Conservation (phyloP, 2,888 invertebrate species). For the Chymomyza caudatula region DNA sequence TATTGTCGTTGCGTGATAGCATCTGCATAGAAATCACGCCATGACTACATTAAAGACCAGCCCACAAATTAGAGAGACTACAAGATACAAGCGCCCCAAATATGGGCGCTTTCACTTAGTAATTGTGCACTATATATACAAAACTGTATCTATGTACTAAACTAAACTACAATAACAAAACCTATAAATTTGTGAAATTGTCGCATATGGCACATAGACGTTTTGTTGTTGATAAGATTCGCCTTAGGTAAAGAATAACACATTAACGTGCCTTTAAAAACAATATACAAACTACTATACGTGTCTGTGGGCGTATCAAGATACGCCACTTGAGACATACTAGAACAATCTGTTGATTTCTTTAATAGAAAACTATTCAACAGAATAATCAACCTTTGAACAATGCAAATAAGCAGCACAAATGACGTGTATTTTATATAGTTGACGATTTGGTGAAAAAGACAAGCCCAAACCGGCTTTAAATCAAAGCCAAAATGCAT, state of each 20-base stretch:
- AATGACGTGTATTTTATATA: not conserved
- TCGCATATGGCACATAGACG: not conserved
- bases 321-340: constrained; percentile 34
- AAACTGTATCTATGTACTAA: not conserved
- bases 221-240: constrained; percentile 48
- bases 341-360: constrained; percentile 37
- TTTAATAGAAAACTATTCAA: constrained; percentile 20
- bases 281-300: constrained; percentile 15
- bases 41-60: constrained; percentile 15
- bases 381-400: constrained; percentile 45
- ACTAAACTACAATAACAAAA: not conserved
- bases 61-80: constrained; percentile 1
- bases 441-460: not conserved
- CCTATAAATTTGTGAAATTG: not conserved
- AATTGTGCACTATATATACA: not conserved
- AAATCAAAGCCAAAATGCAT: constrained; percentile 37
- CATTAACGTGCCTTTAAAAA: constrained; percentile 16
- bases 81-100: constrained; percentile 20
- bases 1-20: constrained; percentile 21
- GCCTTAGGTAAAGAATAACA: constrained; percentile 30
- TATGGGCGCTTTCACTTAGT: not conserved
- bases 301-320: constrained; percentile 6
- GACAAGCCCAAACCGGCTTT: not conserved
- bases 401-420: not conserved
- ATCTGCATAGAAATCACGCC: constrained; percentile 47